Evolutionary conservation across 2,797 vertebrate species (phyloP), one percentile per base, ranked within the genome.

Genomic region (Chelidonichthys spinosus): DNA sequence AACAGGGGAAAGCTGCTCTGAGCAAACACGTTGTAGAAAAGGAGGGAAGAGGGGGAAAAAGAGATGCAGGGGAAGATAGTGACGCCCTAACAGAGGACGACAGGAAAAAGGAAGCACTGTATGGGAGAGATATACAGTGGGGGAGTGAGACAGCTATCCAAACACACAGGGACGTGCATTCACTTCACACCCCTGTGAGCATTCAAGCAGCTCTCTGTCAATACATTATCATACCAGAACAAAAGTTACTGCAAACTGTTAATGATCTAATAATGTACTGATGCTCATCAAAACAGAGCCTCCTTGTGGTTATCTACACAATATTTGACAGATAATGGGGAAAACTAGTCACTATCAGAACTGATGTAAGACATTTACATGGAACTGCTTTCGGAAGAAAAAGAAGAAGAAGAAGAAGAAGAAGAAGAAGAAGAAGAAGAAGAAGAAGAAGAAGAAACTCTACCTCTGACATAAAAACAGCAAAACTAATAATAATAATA

Each of bases 161-260:
- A 87, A 88, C 86, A 86, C 54, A 63, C 42, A 14, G 69, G 42
- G 61, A 72, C 32, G 37, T 42, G 36, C 56, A 72, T 74, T 42
- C 79, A 86, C 82, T 92, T 95, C 81, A 86, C 92, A 93, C 82
- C 74, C 66, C 39, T 55, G 46, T 90, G 92, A 49, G 33, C 82
- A 91, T 93, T 94, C 88, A 84, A 72, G 84, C 90, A 89, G 86
- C 81, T 84, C 71, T 75, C 67, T 86, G 83, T 69, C 84, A 82
- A 54, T 72, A 56, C 52, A 87, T 82, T 84, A 76, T 67, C 81
- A 83, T 33, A 63, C 7, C 68, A 76, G 74, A 87, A 66, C 71
- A 72, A 66, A 54, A 74, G 68, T 55, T 14, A 14, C 79, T 47
- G 39, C 36, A 49, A 46, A 63, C 53, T 76, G 76, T 54, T 54